Conservation (phyloP, 2,797 vertebrate genomes). For the Rhodeus uyekii region DNA sequence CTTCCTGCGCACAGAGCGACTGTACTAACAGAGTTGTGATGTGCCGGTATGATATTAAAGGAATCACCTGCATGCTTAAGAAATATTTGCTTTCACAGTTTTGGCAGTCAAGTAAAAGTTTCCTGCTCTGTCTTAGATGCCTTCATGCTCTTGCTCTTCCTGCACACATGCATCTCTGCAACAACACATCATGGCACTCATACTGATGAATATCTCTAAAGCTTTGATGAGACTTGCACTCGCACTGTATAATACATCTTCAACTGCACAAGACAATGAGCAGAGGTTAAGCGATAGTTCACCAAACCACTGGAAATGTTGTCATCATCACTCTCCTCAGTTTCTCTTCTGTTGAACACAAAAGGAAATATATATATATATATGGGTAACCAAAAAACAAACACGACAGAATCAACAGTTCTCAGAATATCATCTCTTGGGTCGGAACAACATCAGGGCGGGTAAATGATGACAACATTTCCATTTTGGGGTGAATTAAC, state of each 20-base stretch:
- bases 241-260: background rate
- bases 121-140: background rate
- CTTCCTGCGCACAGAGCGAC: slow-evolving; percentile 10
- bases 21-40: slow-evolving; percentile 33
- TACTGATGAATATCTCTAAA: background rate
- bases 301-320: background rate
- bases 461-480: background rate
- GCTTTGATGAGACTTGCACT: background rate
- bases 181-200: background rate
- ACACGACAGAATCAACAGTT: no score
- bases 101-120: slow-evolving; percentile 26
- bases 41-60: slow-evolving; percentile 50
- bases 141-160: background rate
- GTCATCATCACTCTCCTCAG: background rate
- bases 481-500: background rate
- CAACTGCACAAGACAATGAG: background rate
- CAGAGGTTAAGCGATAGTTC: background rate
- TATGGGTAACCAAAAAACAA: background rate
- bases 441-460: no score
- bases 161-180: background rate
- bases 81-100: background rate
- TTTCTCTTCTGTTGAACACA: background rate
- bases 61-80: slow-evolving; percentile 32
- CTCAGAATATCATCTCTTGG: no score
- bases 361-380: background rate